Conservation (phyloP, 2,113 vertebrate genomes). For the Eptesicus fuscus region DNA sequence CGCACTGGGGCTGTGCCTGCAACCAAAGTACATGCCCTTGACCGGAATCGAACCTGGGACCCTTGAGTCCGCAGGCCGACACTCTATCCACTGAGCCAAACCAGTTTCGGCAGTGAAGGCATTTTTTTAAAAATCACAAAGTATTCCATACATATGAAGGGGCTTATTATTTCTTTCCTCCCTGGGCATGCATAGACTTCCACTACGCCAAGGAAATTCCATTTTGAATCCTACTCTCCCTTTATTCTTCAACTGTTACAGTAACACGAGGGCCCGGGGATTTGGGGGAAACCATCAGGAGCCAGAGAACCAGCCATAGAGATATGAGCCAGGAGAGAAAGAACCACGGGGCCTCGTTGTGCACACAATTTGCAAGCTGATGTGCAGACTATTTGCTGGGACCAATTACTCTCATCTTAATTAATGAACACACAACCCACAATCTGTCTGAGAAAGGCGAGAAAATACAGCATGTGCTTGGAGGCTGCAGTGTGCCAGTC, state of each 20-base stretch:
- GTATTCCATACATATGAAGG: neutral
- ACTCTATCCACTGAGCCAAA: too few relatives aligned
- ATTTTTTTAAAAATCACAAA: neutral
- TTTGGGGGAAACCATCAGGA: conserved; percentile 58
- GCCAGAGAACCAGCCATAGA: conserved; percentile 56
- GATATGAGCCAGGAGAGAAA: conserved; percentile 60
- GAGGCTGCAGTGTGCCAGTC: conserved; percentile 43
- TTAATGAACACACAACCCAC: conserved; percentile 70
- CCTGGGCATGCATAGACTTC: neutral
- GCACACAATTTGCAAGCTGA: conserved; percentile 69
- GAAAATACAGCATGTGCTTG: conserved; percentile 59
- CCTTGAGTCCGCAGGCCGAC: too few relatives aligned
- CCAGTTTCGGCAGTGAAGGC: too few relatives aligned
- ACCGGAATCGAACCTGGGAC: too few relatives aligned
- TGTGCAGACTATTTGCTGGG: conserved; percentile 68
- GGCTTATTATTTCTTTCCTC: conserved; percentile 7
- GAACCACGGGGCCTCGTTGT: conserved; percentile 33
- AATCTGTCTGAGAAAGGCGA: conserved; percentile 72
- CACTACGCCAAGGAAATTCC: conserved; percentile 54
- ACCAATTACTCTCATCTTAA: conserved; percentile 68
- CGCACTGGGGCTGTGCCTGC: too few relatives aligned
- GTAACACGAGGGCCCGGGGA: conserved; percentile 34
- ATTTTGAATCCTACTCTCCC: neutral
- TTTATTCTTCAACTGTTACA: conserved; percentile 50
- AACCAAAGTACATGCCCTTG: too few relatives aligned